phyloP scores from a whole-genome alignment of 2,113 vertebrate genomes.

The Phylloscopus trochilus region DNA sequence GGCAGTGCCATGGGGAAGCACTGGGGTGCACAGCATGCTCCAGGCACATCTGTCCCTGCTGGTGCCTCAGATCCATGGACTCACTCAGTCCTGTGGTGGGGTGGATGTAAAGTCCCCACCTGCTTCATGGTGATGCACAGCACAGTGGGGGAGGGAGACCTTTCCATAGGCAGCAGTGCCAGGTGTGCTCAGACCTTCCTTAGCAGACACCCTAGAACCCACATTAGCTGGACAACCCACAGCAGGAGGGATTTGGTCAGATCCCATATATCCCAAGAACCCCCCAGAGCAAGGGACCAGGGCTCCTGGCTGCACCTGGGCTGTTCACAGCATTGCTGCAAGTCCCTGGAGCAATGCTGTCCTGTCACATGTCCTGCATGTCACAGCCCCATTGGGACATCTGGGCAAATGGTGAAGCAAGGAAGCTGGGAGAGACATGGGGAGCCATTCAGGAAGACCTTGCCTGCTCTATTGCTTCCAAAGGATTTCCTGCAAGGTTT shows the following conservation, averaged over 20 bases:
- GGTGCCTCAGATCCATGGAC: accelerated
- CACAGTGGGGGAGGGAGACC: not conserved
- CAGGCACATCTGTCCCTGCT: not conserved
- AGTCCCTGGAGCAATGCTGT: not conserved
- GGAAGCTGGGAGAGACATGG: slow-evolving; percentile 16
- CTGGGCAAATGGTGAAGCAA: not conserved
- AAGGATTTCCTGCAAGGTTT: slow-evolving; percentile 71
- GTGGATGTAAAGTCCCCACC: not conserved
- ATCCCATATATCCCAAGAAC: not conserved
- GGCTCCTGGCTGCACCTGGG: not conserved
- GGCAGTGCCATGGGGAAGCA: accelerated
- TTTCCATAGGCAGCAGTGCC: not conserved
- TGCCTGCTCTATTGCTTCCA: slow-evolving; percentile 69
- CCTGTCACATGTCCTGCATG: no score
- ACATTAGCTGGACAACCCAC: not conserved
- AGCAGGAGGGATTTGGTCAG: not conserved
- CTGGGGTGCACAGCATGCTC: not conserved
- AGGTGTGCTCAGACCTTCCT: not conserved
- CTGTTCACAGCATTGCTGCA: not conserved
- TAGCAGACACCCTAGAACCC: not conserved
- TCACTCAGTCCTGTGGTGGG: accelerated
- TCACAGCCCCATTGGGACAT: not conserved
- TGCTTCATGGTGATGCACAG: not conserved
- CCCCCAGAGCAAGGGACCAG: not conserved
- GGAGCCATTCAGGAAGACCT: slow-evolving; percentile 69